Evolutionary conservation across 2,888 invertebrate species (phyloP).

Genomic region (Epinotia nisella): DNA sequence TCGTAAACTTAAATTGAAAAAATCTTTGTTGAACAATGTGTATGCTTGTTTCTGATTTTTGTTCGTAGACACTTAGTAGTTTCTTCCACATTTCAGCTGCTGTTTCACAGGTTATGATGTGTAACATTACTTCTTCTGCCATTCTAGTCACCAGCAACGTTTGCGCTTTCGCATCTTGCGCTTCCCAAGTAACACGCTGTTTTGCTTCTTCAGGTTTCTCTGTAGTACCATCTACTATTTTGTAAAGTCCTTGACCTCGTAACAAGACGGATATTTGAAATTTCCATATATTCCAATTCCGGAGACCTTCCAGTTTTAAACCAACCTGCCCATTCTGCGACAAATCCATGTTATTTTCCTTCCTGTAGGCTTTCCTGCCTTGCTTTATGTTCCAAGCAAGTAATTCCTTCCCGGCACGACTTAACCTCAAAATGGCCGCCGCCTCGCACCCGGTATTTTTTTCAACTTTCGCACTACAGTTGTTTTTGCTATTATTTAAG

Average conservation of each 20-base stretch:
- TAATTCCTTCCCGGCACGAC: background rate
- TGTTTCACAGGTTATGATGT: conserved; percentile 51
- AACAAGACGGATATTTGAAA: conserved; percentile 51
- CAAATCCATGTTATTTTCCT: background rate
- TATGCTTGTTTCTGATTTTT: too few relatives aligned
- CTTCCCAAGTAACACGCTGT: conserved; percentile 48
- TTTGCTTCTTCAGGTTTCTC: conserved; percentile 46
- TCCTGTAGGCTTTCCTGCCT: conserved; percentile 3
- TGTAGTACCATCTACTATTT: conserved; percentile 47
- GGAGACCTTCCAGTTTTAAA: conserved; percentile 48
- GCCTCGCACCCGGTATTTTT: too few relatives aligned
- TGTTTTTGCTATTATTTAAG: too few relatives aligned
- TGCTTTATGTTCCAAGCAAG: background rate
- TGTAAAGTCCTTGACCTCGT: conserved; percentile 47
- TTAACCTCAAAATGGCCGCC: too few relatives aligned
- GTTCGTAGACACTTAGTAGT: too few relatives aligned
- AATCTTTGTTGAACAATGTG: too few relatives aligned
- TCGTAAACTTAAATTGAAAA: too few relatives aligned
- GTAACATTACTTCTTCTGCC: conserved; percentile 53
- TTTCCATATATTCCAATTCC: too few relatives aligned
- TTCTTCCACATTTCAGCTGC: conserved; percentile 56
- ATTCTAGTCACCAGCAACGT: conserved; percentile 51
- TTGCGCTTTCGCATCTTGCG: conserved; percentile 52
- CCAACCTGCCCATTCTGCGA: background rate
- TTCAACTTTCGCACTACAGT: too few relatives aligned